Evolutionary conservation across 2,113 vertebrate genomes (phyloP).

Genomic region (Fulmarus glacialis): DNA sequence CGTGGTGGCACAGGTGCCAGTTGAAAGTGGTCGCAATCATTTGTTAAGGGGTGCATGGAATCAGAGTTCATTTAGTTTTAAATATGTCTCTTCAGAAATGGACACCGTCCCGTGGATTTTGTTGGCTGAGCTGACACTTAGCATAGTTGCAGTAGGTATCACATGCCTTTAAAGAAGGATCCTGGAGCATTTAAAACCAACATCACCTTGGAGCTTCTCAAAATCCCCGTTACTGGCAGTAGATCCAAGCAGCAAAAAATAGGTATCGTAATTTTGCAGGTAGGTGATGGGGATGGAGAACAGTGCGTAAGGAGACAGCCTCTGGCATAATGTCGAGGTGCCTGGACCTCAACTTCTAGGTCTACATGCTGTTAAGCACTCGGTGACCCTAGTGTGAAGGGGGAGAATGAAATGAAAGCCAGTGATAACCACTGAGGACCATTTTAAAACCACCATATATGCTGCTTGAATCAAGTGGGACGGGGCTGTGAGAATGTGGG

Average conservation of each 20-base stretch:
- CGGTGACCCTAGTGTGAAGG: rapidly evolving
- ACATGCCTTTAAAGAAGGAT: neutral
- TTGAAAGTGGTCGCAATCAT: neutral
- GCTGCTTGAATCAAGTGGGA: neutral
- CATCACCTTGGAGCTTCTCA: neutral
- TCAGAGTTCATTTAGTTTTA: neutral
- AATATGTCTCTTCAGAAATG: neutral
- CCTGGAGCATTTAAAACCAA: neutral
- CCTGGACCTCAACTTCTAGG: rapidly evolving
- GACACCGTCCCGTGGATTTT: rapidly evolving
- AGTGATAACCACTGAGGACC: neutral
- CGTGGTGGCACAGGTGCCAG: rapidly evolving
- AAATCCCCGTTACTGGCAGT: neutral
- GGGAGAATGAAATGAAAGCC: neutral
- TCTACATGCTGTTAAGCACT: rapidly evolving
- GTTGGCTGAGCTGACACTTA: too few species aligned
- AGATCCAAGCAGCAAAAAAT: neutral
- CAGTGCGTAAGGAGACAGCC: rapidly evolving
- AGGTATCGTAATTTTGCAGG: neutral
- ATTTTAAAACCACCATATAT: neutral
- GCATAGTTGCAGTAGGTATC: neutral
- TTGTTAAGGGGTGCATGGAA: neutral
- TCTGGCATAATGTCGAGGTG: neutral
- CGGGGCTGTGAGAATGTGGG: rapidly evolving
- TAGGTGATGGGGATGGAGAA: neutral